A percentile compares a stretch with the other conserved stretches of the same genome.
These are phyloP conservation scores for Leptopilina boulardi DNA, from an alignment of 1,140 invertebrate genomes.

Conservation along the genomic window DNA sequence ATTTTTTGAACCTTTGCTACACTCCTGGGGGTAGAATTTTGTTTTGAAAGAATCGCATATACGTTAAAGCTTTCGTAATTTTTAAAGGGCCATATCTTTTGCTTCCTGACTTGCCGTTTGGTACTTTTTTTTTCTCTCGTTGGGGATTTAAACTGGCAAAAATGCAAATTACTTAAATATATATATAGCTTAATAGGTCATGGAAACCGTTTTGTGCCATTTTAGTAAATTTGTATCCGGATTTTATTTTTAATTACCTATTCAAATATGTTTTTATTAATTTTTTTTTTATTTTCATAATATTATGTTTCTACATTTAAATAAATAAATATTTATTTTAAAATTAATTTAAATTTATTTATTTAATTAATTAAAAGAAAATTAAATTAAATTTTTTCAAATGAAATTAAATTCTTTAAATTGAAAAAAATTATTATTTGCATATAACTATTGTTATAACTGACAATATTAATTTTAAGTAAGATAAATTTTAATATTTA, in stretches of 20 bases:
- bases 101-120: constrained; percentile 56
- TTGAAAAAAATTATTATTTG: too few species aligned
- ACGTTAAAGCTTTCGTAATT: constrained; percentile 56
- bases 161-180: constrained; percentile 30
- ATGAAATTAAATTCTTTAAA: too few species aligned
- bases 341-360: too few species aligned
- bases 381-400: too few species aligned
- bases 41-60: constrained; percentile 39
- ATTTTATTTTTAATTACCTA: constrained; percentile 18
- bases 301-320: too few species aligned
- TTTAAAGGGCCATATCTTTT: constrained; percentile 62
- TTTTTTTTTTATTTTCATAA: too few species aligned
- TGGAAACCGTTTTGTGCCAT: constrained; percentile 62
- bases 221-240: constrained; percentile 31
- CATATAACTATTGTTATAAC: too few species aligned
- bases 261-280: too few species aligned
- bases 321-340: too few species aligned
- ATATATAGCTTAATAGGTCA: constrained; percentile 60
- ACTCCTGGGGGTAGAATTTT: neutral
- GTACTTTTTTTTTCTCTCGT: constrained; percentile 40
- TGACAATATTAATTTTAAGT: too few species aligned
- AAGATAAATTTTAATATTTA: too few species aligned
- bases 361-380: too few species aligned
- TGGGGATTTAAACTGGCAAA: constrained; percentile 57
- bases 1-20: neutral